Conservation (phyloP, 2,888 invertebrate species). For the Nemurella pictetii region DNA sequence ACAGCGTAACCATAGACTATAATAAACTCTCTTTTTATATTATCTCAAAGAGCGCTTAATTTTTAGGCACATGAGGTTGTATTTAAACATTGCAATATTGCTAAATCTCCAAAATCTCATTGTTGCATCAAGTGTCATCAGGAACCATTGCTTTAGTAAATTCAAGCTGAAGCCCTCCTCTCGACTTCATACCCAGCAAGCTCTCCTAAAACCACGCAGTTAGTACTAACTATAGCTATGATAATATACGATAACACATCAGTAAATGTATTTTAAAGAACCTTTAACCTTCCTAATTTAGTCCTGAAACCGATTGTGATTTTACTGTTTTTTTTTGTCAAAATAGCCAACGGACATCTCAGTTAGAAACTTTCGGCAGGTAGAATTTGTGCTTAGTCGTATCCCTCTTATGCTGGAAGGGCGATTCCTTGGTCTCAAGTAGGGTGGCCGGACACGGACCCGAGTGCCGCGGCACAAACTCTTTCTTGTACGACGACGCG, state of each 20-base stretch:
- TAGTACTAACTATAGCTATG: not conserved
- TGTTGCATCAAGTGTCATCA: not conserved
- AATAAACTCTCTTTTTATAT: not conserved
- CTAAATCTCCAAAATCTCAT: not conserved
- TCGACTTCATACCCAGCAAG: not conserved
- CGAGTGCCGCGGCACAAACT: constrained; percentile 69
- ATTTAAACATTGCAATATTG: not conserved
- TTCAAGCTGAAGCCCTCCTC: not conserved
- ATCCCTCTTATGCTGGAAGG: constrained; percentile 82
- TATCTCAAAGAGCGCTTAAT: not conserved
- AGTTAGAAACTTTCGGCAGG: constrained; percentile 61
- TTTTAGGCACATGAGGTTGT: not conserved
- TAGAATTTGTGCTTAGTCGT: constrained; percentile 85
- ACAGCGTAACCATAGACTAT: constrained; percentile 3
- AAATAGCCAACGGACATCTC: constrained; percentile 14
- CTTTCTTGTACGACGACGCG: constrained; percentile 72
- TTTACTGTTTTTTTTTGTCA: not conserved
- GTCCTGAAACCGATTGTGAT: not conserved
- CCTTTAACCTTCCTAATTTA: not conserved
- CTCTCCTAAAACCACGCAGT: not conserved
- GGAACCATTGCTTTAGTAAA: not conserved
- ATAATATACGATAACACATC: not conserved
- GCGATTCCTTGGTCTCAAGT: constrained; percentile 69
- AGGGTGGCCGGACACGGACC: constrained; percentile 82
- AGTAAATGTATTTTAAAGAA: not conserved